A percentile compares a stretch with the other conserved stretches of the same genome.
Evolutionary conservation across 2,888 invertebrate species (phyloP).

Genomic region (Aporophyla lueneburgensis): DNA sequence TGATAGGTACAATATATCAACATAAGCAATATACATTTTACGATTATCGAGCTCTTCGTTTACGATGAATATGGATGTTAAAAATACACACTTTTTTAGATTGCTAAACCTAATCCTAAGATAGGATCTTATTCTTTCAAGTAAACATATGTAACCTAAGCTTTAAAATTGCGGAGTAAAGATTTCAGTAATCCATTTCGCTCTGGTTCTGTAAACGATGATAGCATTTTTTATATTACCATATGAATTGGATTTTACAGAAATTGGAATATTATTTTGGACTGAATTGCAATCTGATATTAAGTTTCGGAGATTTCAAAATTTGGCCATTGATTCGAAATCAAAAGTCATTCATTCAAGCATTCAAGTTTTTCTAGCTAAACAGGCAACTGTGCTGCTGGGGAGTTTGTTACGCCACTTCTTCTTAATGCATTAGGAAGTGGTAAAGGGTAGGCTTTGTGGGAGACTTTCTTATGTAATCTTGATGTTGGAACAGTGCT

Average conservation of each 20-base stretch:
- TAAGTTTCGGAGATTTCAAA: not conserved
- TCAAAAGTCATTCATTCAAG: too few relatives aligned
- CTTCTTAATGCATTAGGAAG: too few relatives aligned
- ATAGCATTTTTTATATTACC: slow-evolving; percentile 26
- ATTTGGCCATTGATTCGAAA: not conserved
- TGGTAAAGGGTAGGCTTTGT: too few relatives aligned
- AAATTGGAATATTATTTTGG: slow-evolving; percentile 16
- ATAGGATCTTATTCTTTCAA: slow-evolving; percentile 36
- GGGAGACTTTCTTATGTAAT: too few relatives aligned
- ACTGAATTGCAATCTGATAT: slow-evolving; percentile 1
- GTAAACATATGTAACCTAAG: slow-evolving; percentile 16
- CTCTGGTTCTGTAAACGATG: slow-evolving; percentile 11
- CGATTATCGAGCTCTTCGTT: slow-evolving; percentile 12
- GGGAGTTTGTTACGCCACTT: too few relatives aligned
- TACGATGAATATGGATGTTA: slow-evolving; percentile 16
- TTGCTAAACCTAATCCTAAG: slow-evolving; percentile 23
- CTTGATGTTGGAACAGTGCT: too few relatives aligned
- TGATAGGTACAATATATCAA: slow-evolving; percentile 17
- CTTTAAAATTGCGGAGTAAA: slow-evolving; percentile 27
- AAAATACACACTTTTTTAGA: slow-evolving; percentile 30
- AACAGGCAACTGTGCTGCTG: too few relatives aligned
- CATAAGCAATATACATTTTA: slow-evolving; percentile 17
- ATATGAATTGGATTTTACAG: slow-evolving; percentile 18
- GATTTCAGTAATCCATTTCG: slow-evolving; percentile 34
- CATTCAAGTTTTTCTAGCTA: too few relatives aligned